Percentiles rank a stretch among this genome's conserved stretches.
Conservation (phyloP, 2,113 vertebrate species). For the Actenoides lindsayi region DNA sequence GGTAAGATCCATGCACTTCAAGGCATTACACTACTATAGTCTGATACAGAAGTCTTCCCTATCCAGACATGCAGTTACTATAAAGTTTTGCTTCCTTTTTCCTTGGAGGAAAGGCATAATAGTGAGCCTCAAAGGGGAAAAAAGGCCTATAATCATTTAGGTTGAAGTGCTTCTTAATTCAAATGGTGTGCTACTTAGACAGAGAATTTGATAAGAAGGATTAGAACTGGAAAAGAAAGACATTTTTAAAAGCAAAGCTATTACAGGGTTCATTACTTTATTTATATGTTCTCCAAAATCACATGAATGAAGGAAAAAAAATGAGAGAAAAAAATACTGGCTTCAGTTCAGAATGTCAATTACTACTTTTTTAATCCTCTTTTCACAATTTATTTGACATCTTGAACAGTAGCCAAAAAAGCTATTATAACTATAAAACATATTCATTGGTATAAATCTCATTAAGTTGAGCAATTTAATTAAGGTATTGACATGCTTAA, state of each 20-base stretch:
- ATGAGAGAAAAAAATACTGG: constrained; percentile 68
- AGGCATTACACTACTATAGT: background rate
- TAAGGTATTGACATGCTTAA: constrained; percentile 99
- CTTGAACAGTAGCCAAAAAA: constrained; percentile 96
- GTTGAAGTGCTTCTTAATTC: constrained; percentile 35
- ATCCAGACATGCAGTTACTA: no score
- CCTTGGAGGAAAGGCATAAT: background rate
- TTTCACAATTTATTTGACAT: constrained; percentile 94
- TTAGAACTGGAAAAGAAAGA: constrained; percentile 72
- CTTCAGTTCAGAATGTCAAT: constrained; percentile 79
- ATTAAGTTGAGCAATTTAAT: constrained; percentile 98
- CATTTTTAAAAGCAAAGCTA: constrained; percentile 70
- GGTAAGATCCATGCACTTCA: background rate
- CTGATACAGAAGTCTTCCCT: background rate
- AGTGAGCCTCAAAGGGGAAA: background rate
- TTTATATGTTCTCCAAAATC: constrained; percentile 76
- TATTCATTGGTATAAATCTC: constrained; percentile 98
- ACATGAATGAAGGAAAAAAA: constrained; percentile 73
- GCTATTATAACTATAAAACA: constrained; percentile 99
- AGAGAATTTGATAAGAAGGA: constrained; percentile 70
- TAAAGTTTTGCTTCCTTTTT: background rate
- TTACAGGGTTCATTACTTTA: constrained; percentile 75
- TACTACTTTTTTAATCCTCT: constrained; percentile 77
- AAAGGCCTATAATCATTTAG: constrained; percentile 2
- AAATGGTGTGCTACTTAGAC: constrained; percentile 42